These are phyloP conservation scores for Anagrus nilaparvatae DNA, from an alignment of 1,140 invertebrate species.

Conservation along the genomic window DNA sequence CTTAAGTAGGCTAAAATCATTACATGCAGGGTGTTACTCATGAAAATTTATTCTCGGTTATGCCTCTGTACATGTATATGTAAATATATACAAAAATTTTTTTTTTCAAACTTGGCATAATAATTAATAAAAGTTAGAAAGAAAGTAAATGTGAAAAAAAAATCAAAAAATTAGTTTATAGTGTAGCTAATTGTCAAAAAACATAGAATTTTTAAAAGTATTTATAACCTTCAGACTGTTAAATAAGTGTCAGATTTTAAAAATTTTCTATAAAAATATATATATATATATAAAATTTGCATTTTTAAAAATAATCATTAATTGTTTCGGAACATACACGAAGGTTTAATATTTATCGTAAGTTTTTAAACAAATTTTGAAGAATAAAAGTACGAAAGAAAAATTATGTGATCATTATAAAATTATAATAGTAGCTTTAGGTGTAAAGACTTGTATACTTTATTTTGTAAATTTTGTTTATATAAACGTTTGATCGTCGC, in stretches of 20 bases:
- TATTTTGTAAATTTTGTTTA: conserved; percentile 48
- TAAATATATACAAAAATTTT: conserved; percentile 36
- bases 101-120: conserved; percentile 42
- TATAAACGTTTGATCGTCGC: conserved; percentile 45
- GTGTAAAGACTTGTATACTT: conserved; percentile 45
- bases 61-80: no score
- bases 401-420: conserved; percentile 45
- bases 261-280: conserved; percentile 26
- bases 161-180: no score
- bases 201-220: no score
- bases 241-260: no score
- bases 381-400: conserved; percentile 37
- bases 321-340: no score
- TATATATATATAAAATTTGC: conserved; percentile 25
- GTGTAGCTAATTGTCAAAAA: no score
- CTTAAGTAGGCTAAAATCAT: no score
- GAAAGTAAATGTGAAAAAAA: conserved; percentile 21
- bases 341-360: no score
- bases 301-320: conserved; percentile 30
- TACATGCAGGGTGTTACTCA: no score
- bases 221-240: no score
- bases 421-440: conserved; percentile 43
- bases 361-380: no score
- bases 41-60: no score
- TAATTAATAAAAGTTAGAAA: conserved; percentile 38